Percentiles rank a stretch among this genome's conserved stretches.
Evolutionary conservation across 2,888 invertebrate genomes (phyloP).

Genomic region (Nomada ferruginata): DNA sequence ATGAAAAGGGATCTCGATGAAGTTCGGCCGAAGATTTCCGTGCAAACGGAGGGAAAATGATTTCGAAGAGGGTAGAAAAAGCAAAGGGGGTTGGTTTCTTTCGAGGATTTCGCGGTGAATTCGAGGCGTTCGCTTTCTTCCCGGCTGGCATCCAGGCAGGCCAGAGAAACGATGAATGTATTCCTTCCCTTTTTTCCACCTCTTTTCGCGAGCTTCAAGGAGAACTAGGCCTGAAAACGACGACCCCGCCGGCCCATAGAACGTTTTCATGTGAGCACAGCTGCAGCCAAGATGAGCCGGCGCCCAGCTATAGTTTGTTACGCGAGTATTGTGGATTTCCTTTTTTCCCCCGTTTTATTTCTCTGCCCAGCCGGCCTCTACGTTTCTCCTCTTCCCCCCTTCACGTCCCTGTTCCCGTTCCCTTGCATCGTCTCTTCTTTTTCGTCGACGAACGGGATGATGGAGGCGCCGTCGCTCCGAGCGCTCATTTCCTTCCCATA

Average conservation of each 20-base stretch:
- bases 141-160: conserved; percentile 9
- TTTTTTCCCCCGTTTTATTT: conserved; percentile 43
- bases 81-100: conserved; percentile 11
- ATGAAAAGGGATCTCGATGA: conserved; percentile 10
- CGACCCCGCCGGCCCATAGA: conserved; percentile 55
- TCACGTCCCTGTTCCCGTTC: conserved; percentile 20
- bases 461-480: conserved; percentile 50
- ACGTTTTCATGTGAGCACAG: conserved; percentile 66
- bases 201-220: conserved; percentile 46
- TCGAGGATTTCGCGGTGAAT: conserved; percentile 42
- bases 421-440: conserved; percentile 16
- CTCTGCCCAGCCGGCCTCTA: conserved; percentile 2
- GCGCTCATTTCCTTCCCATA: conserved; percentile 67
- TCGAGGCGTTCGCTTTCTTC: conserved; percentile 58
- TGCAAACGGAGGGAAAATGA: conserved; percentile 25
- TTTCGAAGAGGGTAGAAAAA: background rate
- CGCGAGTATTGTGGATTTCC: conserved; percentile 71
- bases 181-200: conserved; percentile 25
- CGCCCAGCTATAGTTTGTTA: conserved; percentile 65
- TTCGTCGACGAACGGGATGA: conserved; percentile 43
- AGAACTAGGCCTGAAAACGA: conserved; percentile 63
- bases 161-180: conserved; percentile 58
- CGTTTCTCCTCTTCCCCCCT: conserved; percentile 2
- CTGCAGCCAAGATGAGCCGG: conserved; percentile 53
- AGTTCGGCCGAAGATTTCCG: conserved; percentile 22